These are phyloP conservation scores for Agonum fuliginosum DNA, from an alignment of 2,888 invertebrate species.

Conservation along the genomic window DNA sequence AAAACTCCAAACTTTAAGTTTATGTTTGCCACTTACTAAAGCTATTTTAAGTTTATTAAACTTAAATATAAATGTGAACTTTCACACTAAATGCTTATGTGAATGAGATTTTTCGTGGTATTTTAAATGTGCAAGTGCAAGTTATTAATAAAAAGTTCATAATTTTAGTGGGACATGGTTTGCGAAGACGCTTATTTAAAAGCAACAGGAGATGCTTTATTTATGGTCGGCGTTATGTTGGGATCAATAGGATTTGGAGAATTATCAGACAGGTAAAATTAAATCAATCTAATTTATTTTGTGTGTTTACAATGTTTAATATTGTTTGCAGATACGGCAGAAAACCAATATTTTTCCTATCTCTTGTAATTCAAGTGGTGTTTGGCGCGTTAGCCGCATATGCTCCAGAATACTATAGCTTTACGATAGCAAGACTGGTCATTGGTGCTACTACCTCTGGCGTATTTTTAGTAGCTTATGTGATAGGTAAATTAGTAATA, in stretches of 20 bases:
- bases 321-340: constrained; percentile 77
- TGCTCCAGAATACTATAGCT: constrained; percentile 81
- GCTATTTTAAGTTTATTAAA: no score
- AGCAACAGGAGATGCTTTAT: constrained; percentile 80
- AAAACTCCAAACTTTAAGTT: no score
- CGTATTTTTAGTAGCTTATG: constrained; percentile 86
- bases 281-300: neutral
- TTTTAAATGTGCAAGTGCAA: no score
- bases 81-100: no score
- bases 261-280: constrained; percentile 78
- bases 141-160: neutral
- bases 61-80: no score
- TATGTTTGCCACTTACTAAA: no score
- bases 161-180: constrained; percentile 79
- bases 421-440: constrained; percentile 79
- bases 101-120: no score
- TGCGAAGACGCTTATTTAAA: constrained; percentile 79
- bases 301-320: neutral
- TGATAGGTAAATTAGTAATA: constrained; percentile 76
- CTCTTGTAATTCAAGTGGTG: constrained; percentile 81
- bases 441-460: constrained; percentile 86
- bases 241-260: constrained; percentile 84
- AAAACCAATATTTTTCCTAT: constrained; percentile 82
- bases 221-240: constrained; percentile 84
- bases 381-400: constrained; percentile 81